phyloP scores from a whole-genome alignment of 2,797 vertebrate genomes.

The Heterohyrax brucei region DNA sequence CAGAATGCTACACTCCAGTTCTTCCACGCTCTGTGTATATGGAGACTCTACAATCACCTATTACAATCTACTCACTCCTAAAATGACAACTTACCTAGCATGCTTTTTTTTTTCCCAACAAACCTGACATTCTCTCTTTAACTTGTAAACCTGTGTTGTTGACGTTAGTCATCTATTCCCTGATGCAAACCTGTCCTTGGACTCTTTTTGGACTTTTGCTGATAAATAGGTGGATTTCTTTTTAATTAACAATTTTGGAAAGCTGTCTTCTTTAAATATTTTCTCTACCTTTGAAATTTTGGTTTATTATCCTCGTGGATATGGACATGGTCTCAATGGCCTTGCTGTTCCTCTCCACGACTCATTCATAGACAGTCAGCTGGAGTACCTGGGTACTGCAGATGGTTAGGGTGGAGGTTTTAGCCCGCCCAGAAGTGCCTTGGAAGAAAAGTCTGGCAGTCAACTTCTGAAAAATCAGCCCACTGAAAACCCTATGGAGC shows the following conservation, averaged over 20 bases:
- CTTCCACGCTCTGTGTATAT: not conserved
- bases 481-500: not conserved
- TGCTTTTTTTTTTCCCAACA: conserved; percentile 9
- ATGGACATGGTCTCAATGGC: not conserved
- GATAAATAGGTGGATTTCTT: not conserved
- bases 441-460: not conserved
- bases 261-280: not conserved
- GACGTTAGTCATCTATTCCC: not conserved
- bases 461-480: not conserved
- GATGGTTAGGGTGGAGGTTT: not conserved
- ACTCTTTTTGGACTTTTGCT: not conserved
- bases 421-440: not conserved
- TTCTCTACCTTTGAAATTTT: conserved; percentile 53
- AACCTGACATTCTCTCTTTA: not conserved
- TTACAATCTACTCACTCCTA: conserved; percentile 42
- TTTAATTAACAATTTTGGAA: conserved; percentile 39
- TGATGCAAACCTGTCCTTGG: not conserved
- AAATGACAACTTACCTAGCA: conserved; percentile 11
- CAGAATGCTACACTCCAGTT: not conserved
- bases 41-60: not conserved
- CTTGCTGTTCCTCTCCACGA: not conserved
- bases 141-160: not conserved
- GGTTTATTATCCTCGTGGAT: not conserved
- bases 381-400: not conserved
- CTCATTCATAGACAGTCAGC: not conserved